Base-by-base conservation (phyloP, 2,888 invertebrate genomes). In the Lepetodrilus schrolli region DNA sequence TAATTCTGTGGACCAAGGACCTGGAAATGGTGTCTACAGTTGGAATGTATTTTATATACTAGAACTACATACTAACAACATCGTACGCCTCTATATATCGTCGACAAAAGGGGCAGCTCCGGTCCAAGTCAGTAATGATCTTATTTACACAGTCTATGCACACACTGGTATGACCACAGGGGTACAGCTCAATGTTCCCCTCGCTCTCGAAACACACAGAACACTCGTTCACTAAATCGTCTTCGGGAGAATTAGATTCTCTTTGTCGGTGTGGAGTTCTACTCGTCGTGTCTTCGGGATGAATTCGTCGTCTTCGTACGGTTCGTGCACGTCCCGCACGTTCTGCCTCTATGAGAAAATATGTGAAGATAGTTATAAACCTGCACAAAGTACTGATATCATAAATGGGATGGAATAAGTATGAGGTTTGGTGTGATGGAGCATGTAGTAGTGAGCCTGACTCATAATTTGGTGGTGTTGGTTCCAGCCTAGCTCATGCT, bases 31-130 rank as follows among this genome's bases (percentile, higher is more conserved):
- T 17, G 47, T 47, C 47, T n/a, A 2, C 2, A 17, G n/a, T 7
- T 47, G 2, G 3, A 47, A 47, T 47, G 2, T n/a, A 47, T 47
- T 2, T n/a, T n/a, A n/a, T n/a, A n/a, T n/a, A n/a, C n/a, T n/a
- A n/a, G n/a, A n/a, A n/a, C n/a, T n/a, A n/a, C 4, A 21, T n/a
- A n/a, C 48, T 48, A 2, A 70, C 30, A 5, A 48, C 49, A 10
- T 17, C 50, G 13, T 72, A 72, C 10, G 65, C 72, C 23, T 72
- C 48, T 7, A 72, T 72, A 20, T 34, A 72, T 20, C 48, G n/a
- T 26, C 72, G 38, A 47, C 72, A 72, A 30, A 72, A 72, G n/a
- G 72, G 72, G 36, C 72, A 72, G 10, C 36, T 38, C 47, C 72
- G 26, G 47, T 72, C 72, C 20, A 58, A 17, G 26, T 72, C 66